Base-by-base conservation (phyloP, 2,797 vertebrate species). In the Helarctos malayanus region DNA sequence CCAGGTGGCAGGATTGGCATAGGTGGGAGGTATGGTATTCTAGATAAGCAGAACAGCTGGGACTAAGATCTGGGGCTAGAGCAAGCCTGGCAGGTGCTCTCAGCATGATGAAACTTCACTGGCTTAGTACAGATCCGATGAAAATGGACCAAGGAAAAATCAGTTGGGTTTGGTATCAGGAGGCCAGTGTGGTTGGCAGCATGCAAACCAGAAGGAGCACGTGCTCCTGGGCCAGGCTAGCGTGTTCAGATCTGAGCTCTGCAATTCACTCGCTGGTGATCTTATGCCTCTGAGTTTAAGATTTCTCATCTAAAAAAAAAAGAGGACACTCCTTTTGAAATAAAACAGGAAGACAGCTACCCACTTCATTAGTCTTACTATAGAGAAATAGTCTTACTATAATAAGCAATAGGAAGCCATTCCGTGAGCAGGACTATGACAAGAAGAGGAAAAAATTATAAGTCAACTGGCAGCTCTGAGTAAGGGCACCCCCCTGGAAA, bases 41-140 rank as follows among this genome's bases (percentile, higher is more conserved):
- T 85, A 96, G 81, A 69, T 18, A 57, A 80, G 41, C 49, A 89
- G 68, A 91, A 79, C 71, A 90, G 59, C 71, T 83, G 69, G 32
- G 38, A 47, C 54, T 54, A 23, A 95, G 76, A 65, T 27, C 57
- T 54, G 45, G 38, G 56, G 73, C 75, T 92, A 41, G 61, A 83
- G 52, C 2, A 13, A 94, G 52, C 68, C 54, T 81, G 79, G 80
- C 95, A 83, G 93, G 87, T 61, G 41, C 89, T 87, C 29, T 6
- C 5, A 18, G 56, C 32, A 35, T 38, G 68, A 54, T 14, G 41
- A 87, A 49, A 91, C 78, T 38, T 63, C 54, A 8, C 52, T 80
- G 61, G 63, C 86, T 96, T 63, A 45, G 1, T 38, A 91, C 21
- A 89, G 69, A 89, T 57, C 49, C 8, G 41, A 75, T 73, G 45